Conservation (phyloP, 2,113 vertebrate genomes). For the Anoura caudifer region DNA sequence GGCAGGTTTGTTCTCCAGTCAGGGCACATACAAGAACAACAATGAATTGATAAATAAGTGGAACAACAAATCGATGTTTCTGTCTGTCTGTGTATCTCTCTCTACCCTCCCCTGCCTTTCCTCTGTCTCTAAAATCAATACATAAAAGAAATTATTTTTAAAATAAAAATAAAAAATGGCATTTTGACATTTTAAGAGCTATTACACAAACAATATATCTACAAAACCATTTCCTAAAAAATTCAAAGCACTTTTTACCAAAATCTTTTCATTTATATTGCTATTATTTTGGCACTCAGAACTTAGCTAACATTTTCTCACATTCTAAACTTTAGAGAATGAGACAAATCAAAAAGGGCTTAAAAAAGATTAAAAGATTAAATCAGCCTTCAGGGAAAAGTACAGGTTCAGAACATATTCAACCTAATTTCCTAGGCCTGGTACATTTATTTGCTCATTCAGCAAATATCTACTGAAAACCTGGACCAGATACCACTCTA, state of each 20-base stretch:
- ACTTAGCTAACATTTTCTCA: background rate
- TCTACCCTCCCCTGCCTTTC: no score
- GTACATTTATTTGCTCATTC: background rate
- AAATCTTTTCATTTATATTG: slow-evolving; percentile 9
- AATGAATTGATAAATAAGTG: no score
- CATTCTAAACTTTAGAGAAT: background rate
- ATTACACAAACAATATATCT: background rate
- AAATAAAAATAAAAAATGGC: no score
- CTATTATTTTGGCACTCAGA: background rate
- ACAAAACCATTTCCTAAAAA: background rate
- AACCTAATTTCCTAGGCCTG: background rate
- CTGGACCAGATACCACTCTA: background rate
- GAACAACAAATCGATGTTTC: no score
- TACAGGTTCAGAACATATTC: background rate
- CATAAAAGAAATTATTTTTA: no score
- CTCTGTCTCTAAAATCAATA: no score
- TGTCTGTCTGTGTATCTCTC: no score
- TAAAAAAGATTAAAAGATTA: background rate
- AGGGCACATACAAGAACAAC: no score
- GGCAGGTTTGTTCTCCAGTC: no score
- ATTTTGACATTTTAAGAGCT: background rate
- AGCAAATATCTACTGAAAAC: slow-evolving; percentile 10
- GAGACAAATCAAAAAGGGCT: background rate
- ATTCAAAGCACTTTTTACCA: background rate
- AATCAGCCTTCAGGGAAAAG: background rate